Conservation (phyloP, 1,140 invertebrate genomes). For the Drosophila lacertosa region DNA sequence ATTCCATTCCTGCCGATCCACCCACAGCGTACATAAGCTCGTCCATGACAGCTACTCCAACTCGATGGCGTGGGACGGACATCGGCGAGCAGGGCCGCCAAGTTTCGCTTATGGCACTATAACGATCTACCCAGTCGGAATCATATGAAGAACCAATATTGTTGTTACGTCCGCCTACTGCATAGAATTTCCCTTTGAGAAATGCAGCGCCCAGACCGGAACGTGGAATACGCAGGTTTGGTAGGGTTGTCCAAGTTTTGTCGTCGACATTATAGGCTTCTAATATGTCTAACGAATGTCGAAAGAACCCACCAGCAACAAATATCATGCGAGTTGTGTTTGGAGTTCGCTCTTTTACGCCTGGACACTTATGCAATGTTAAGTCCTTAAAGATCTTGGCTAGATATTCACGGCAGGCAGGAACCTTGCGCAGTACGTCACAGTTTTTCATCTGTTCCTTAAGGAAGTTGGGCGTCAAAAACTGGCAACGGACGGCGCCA, state of each 20-base stretch:
- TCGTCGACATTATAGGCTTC: constrained; percentile 95
- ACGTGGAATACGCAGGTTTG: constrained; percentile 91
- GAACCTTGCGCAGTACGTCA: constrained; percentile 93
- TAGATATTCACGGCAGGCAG: constrained; percentile 94
- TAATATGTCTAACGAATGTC: constrained; percentile 92
- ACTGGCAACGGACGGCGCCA: constrained; percentile 94
- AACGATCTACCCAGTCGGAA: constrained; percentile 91
- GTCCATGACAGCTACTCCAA: constrained; percentile 96
- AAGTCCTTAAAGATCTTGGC: constrained; percentile 95
- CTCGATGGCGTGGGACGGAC: constrained; percentile 92
- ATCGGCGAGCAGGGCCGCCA: constrained; percentile 93
- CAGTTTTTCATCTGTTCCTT: constrained; percentile 96
- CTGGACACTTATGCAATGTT: constrained; percentile 91
- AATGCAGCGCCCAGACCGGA: constrained; percentile 95
- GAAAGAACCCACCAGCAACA: constrained; percentile 94
- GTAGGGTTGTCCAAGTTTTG: constrained; percentile 91
- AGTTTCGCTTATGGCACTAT: constrained; percentile 77
- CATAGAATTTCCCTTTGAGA: constrained; percentile 92
- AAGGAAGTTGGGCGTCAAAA: constrained; percentile 94
- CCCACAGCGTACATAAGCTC: constrained; percentile 95
- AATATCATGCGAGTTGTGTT: constrained; percentile 94
- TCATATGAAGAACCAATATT: constrained; percentile 91
- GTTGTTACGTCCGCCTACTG: constrained; percentile 95
- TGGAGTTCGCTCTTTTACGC: constrained; percentile 92
- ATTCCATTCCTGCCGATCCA: constrained; percentile 92